Evolutionary conservation across 2,113 vertebrate genomes (phyloP).

Genomic region (Ia io): DNA sequence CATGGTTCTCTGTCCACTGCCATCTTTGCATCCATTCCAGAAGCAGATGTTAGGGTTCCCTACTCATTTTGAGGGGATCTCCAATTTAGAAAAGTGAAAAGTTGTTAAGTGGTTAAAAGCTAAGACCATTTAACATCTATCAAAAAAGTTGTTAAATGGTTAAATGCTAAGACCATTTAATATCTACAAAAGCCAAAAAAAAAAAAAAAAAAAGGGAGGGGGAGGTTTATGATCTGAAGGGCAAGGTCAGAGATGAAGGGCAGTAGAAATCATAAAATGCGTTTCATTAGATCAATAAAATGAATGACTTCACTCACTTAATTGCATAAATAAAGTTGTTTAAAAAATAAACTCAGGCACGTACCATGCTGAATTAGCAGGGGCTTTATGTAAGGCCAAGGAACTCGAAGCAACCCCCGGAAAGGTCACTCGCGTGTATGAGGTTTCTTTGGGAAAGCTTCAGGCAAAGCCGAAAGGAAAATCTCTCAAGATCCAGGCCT

Average conservation of each 20-base stretch:
- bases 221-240: constrained; percentile 70
- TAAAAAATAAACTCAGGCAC: constrained; percentile 62
- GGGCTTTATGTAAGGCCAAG: not conserved
- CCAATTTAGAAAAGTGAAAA: constrained; percentile 68
- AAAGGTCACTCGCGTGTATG: not conserved
- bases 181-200: constrained; percentile 65
- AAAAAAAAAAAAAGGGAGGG: too few relatives aligned
- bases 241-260: constrained; percentile 76
- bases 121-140: not conserved
- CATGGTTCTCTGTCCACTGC: constrained; percentile 61
- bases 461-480: not conserved
- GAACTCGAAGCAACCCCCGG: not conserved
- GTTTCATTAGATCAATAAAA: constrained; percentile 83
- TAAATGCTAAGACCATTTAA: constrained; percentile 46
- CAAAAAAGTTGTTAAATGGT: constrained; percentile 65
- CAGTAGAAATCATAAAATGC: constrained; percentile 69
- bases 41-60: constrained; percentile 76
- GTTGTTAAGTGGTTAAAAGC: constrained; percentile 65
- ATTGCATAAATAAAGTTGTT: constrained; percentile 80
- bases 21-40: constrained; percentile 40
- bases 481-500: not conserved
- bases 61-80: constrained; percentile 71
- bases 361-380: constrained; percentile 26
- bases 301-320: constrained; percentile 77
- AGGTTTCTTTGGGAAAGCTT: not conserved